phyloP scores from a whole-genome alignment of 1,140 invertebrate genomes.

The Oryctes rhinoceros region DNA sequence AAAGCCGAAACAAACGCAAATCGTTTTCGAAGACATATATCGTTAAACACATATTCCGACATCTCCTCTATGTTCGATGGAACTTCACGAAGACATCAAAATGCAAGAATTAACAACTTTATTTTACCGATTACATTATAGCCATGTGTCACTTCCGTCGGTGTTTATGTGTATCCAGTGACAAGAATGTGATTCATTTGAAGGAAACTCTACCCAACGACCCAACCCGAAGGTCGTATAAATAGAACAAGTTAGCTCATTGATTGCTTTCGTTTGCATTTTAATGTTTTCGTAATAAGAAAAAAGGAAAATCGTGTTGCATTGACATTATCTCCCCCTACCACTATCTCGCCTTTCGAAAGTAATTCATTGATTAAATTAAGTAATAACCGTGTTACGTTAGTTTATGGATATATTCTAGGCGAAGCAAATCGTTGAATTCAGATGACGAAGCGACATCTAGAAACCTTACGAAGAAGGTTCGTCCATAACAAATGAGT shows the following conservation, averaged over 20 bases:
- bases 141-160: not conserved
- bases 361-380: slow-evolving; percentile 16
- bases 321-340: not conserved
- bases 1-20: too few species aligned
- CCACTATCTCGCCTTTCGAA: not conserved
- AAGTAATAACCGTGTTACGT: not conserved
- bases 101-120: not conserved
- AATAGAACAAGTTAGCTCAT: not conserved
- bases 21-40: too few species aligned
- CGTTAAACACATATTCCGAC: too few species aligned
- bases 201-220: not conserved
- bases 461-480: not conserved
- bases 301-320: not conserved
- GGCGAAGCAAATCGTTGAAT: not conserved
- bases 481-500: not conserved
- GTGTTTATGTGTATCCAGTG: not conserved
- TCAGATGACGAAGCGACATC: not conserved
- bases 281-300: not conserved
- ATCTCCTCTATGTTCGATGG: not conserved
- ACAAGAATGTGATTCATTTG: slow-evolving; percentile 11
- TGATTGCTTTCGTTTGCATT: slow-evolving; percentile 10
- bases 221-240: not conserved
- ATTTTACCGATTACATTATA: not conserved
- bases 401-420: not conserved
- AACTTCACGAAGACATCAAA: not conserved